phyloP scores from a whole-genome alignment of 2,113 vertebrate genomes.

The Podarcis cretensis region DNA sequence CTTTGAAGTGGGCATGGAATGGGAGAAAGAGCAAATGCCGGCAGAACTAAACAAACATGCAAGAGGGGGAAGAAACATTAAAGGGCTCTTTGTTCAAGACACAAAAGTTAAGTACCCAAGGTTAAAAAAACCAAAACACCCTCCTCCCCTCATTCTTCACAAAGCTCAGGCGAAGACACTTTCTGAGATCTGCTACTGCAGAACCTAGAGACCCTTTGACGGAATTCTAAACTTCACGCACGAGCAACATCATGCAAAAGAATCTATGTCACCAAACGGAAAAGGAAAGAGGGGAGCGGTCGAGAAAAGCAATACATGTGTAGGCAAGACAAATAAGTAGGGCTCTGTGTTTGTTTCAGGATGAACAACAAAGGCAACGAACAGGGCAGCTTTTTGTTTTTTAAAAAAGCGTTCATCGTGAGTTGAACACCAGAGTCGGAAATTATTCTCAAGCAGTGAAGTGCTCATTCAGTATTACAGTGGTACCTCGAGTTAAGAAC shows the following conservation, averaged over 20 bases:
- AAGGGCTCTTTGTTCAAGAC: constrained; percentile 29
- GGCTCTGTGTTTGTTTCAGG: background rate
- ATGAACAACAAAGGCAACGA: background rate
- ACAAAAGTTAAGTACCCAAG: background rate
- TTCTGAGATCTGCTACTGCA: background rate
- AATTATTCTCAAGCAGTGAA: background rate
- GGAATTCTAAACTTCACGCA: background rate
- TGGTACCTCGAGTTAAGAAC: too few relatives aligned
- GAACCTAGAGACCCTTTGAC: background rate
- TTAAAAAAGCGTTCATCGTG: background rate
- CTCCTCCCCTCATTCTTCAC: background rate
- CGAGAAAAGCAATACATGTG: background rate
- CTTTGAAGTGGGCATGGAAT: constrained; percentile 33
- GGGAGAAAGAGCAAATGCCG: background rate
- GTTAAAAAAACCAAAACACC: constrained; percentile 25
- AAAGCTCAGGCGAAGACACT: background rate
- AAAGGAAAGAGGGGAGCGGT: background rate
- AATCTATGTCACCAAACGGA: background rate
- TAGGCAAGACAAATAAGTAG: background rate
- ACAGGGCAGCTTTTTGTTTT: background rate
- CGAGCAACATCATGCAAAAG: background rate
- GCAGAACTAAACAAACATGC: background rate
- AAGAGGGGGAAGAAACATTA: background rate
- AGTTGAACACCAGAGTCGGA: background rate
- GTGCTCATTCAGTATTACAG: background rate